A percentile compares a stretch with the other conserved stretches of the same genome.
Evolutionary conservation across 2,113 vertebrate genomes (phyloP).

Genomic region (Meles meles): DNA sequence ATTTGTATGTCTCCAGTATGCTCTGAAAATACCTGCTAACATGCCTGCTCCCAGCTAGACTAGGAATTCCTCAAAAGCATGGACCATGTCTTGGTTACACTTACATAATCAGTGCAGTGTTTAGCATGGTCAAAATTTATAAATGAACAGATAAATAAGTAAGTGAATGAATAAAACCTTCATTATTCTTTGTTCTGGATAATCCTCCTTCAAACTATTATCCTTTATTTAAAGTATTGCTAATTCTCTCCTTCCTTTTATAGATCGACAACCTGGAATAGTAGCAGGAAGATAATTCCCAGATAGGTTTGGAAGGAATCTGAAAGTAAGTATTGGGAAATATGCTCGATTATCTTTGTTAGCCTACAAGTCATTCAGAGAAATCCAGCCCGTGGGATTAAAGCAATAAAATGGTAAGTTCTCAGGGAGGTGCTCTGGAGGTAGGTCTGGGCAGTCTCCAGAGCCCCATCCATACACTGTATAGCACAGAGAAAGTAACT

Average conservation of each 20-base stretch:
- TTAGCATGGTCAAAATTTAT: background rate
- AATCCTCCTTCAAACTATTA: slow-evolving; percentile 1
- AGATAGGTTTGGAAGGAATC: background rate
- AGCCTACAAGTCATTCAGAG: background rate
- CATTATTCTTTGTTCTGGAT: slow-evolving; percentile 33
- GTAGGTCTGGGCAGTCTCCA: background rate
- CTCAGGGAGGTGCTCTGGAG: background rate
- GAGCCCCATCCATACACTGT: accelerated
- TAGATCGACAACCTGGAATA: background rate
- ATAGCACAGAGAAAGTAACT: background rate
- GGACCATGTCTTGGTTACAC: background rate
- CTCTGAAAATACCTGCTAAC: background rate
- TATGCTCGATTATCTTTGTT: background rate
- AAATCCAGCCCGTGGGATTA: background rate
- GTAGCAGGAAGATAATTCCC: background rate
- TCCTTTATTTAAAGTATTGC: background rate
- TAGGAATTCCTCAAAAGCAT: background rate
- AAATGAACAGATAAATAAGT: slow-evolving; percentile 20
- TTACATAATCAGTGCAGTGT: background rate
- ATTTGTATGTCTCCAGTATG: background rate
- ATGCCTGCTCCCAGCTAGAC: background rate
- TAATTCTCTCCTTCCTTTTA: slow-evolving; percentile 16
- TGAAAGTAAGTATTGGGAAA: background rate
- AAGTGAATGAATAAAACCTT: background rate
- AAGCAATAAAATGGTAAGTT: background rate